Conservation (phyloP, 2,113 vertebrate species). For the Pelobates fuscus region DNA sequence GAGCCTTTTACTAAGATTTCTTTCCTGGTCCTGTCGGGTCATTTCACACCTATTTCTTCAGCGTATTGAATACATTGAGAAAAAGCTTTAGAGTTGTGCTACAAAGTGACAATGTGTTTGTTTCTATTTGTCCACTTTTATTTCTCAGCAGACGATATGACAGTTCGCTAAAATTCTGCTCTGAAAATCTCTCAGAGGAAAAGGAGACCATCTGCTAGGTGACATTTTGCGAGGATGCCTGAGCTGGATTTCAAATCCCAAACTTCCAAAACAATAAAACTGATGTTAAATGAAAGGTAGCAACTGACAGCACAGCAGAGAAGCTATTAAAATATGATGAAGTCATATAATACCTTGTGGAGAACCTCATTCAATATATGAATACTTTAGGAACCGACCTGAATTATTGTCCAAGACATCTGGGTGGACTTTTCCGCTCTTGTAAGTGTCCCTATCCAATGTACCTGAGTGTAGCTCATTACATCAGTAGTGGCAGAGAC, state of each 20-base stretch:
- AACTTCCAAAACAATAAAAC: slow-evolving; percentile 55
- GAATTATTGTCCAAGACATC: no score
- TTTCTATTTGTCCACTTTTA: slow-evolving; percentile 2
- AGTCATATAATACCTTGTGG: no score
- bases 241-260: slow-evolving; percentile 53
- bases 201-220: not conserved
- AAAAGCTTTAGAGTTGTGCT: not conserved
- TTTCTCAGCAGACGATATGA: not conserved
- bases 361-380: no score
- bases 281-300: slow-evolving; percentile 34
- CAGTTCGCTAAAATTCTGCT: slow-evolving; percentile 2
- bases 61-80: not conserved
- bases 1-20: no score
- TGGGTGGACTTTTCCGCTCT: no score
- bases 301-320: not conserved
- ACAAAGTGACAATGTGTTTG: not conserved
- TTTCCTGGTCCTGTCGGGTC: no score
- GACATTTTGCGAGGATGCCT: slow-evolving; percentile 10
- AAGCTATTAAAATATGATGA: not conserved
- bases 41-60: not conserved
- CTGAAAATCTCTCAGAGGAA: slow-evolving; percentile 5
- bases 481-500: no score
- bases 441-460: no score
- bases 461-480: no score
- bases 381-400: no score